Base-by-base conservation (phyloP, 1,140 invertebrate species). In the Drosophila sturtevanti region DNA sequence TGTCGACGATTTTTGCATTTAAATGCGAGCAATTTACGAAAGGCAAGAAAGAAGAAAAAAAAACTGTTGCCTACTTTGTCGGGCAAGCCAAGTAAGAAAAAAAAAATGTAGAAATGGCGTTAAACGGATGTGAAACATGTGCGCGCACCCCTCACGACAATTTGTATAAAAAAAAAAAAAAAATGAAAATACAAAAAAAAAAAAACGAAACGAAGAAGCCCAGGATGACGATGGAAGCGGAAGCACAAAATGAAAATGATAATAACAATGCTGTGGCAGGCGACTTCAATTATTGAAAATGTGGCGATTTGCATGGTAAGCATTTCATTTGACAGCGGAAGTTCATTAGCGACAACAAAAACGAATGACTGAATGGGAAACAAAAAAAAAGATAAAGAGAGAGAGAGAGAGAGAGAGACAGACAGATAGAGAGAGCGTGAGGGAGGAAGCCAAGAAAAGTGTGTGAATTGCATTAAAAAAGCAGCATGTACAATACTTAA, bases 1-100 rank as follows among this genome's bases (percentile, higher is more conserved):
- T 86, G 79, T 81, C 79, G 82, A 87, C 82, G 72, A 69, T 86
- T 86, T 89, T 87, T 86, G 84, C 84, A 87, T 87, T 89, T 84
- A 87, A 87, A 87, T 87, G 84, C 73, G 79, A 78, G 84, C 76
- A 89, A 86, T 86, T 86, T 86, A 75, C 70, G 63, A 64, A 70
- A 79, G 55, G 21, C 72, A 63, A 44, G 48, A 41, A 12, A n/a
- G n/a, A 34, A 64, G 52, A 54, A 31, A 66, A 67, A 56, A 77
- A 80, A 80, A 77, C 65, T 75, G 77, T 85, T 81, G 81, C 81
- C 82, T 81, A 81, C 81, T 78, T 81, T 73, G 63, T 51, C 31
- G 66, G 48, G 66, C 68, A 55, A 52, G 68, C 60, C 34, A 69
- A 73, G 5, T 0, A 4, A 38, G 5, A n/a, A n/a, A 14, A 38